Evolutionary conservation across 37 sponge, comb jelly and placozoan genomes (phyloP), one percentile per base, ranked within the genome.

Genomic region (Ephydatia muelleri): DNA sequence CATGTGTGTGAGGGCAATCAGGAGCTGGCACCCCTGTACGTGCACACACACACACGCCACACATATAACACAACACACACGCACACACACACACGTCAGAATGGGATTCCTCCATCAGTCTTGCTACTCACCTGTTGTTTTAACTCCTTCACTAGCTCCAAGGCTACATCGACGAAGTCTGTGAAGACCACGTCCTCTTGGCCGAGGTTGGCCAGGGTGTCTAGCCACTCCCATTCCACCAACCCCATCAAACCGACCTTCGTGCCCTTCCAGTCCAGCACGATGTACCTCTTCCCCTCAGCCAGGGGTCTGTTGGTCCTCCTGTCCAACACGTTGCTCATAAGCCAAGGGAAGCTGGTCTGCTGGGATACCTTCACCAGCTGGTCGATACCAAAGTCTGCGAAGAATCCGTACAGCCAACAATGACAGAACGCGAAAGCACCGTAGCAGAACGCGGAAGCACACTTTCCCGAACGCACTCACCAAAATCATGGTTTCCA

Each of bases 401-500:
- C 57, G 19, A 21, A 57, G 43, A 43, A 6, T n/a, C n/a, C n/a
- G 30, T 30, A 43, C 25, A 72, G 22, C 28, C 8, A 34, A 3
- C 22, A 33, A 8, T 19, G 67, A 40, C 33, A 79, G 47, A 28
- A 3, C 27, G 80, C 6, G 34, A 8, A 38, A 65, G 68, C 21
- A 37, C 37, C 29, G 32, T 67, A 79, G 68, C 8, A 30, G n/a
- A 36, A 26, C 13, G 68, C 22, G 68, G 32, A 11, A 38, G 23
- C 68, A 38, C 3, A 79, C 25, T 12, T 16, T 67, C 5, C 5
- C 64, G 13, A 14, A 5, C 38, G 6, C 43, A 49, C 88, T 84
- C 65, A 93, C 94, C 95, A 69, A 95, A 95, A 6, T 95, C 95
- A 67, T 95, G 95, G 76, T 95, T 95, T 69, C 95, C 95, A 80